phyloP scores from a whole-genome alignment of 2,113 vertebrate genomes.

The Falcunculus frontatus region DNA sequence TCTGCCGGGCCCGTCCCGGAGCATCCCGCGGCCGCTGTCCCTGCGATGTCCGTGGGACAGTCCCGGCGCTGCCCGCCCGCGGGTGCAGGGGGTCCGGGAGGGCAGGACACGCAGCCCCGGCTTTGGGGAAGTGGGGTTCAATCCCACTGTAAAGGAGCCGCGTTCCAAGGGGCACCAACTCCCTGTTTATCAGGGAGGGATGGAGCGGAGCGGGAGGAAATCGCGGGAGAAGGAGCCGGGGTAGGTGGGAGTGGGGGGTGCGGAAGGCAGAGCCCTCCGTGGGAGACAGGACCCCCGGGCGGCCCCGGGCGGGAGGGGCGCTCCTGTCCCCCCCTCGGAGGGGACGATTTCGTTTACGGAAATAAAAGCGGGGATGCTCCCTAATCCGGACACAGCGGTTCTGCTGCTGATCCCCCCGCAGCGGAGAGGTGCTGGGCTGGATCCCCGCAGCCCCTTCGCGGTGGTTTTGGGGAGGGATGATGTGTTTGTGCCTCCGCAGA shows the following conservation, averaged over 20 bases:
- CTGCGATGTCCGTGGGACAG: rapidly evolving
- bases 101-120: neutral
- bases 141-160: neutral
- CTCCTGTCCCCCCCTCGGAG: neutral
- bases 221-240: neutral
- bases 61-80: neutral
- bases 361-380: neutral
- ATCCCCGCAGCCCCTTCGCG: neutral
- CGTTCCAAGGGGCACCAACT: neutral
- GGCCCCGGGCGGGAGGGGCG: neutral
- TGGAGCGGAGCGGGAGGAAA: neutral
- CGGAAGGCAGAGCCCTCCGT: neutral
- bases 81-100: rapidly evolving
- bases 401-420: rapidly evolving
- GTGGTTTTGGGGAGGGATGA: neutral
- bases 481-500: neutral
- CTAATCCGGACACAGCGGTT: rapidly evolving
- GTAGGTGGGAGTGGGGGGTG: neutral
- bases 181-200: neutral
- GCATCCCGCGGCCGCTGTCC: neutral
- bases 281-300: neutral
- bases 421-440: too few relatives aligned
- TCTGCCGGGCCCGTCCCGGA: neutral
- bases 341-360: neutral
- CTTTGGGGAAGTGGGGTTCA: rapidly evolving